These are phyloP conservation scores for Spondyliosoma cantharus DNA, from an alignment of 2,797 vertebrate genomes.

Conservation along the genomic window DNA sequence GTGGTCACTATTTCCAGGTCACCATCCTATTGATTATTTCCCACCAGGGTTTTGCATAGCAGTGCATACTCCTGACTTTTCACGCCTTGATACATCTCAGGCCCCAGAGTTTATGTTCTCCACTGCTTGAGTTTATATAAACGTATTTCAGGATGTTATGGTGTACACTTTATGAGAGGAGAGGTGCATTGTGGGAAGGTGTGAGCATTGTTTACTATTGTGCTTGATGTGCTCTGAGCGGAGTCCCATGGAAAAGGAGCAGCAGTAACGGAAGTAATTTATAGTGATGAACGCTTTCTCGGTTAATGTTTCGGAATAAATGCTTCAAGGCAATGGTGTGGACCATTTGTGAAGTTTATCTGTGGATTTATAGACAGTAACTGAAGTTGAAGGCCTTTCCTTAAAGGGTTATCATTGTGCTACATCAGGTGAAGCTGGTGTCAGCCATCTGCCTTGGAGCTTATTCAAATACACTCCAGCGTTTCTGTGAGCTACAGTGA, in stretches of 20 bases:
- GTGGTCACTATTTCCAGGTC: slow-evolving; percentile 40
- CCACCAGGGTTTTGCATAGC: slow-evolving; percentile 32
- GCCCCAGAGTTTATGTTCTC: slow-evolving; percentile 33
- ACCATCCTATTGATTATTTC: slow-evolving; percentile 33
- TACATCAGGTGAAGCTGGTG: slow-evolving; percentile 52
- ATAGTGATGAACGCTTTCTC: slow-evolving; percentile 51
- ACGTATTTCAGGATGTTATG: slow-evolving; percentile 59
- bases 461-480: slow-evolving; percentile 26
- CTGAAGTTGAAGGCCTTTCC: slow-evolving; percentile 54
- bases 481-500: slow-evolving; percentile 15
- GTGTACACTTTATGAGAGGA: slow-evolving; percentile 39
- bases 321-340: slow-evolving; percentile 58
- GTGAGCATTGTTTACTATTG: slow-evolving; percentile 62
- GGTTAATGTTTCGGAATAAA: slow-evolving; percentile 76
- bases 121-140: slow-evolving; percentile 43
- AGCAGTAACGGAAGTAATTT: slow-evolving; percentile 58
- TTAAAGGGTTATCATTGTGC: slow-evolving; percentile 52
- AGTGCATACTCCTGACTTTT: slow-evolving; percentile 20
- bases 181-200: slow-evolving; percentile 46
- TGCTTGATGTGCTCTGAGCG: slow-evolving; percentile 25
- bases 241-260: slow-evolving; percentile 21
- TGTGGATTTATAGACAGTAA: slow-evolving; percentile 60
- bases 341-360: slow-evolving; percentile 65
- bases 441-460: slow-evolving; percentile 25
- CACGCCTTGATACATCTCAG: slow-evolving; percentile 28